These are phyloP conservation scores for Drosophila ambigua DNA, from an alignment of 1,140 invertebrate genomes.

Conservation along the genomic window DNA sequence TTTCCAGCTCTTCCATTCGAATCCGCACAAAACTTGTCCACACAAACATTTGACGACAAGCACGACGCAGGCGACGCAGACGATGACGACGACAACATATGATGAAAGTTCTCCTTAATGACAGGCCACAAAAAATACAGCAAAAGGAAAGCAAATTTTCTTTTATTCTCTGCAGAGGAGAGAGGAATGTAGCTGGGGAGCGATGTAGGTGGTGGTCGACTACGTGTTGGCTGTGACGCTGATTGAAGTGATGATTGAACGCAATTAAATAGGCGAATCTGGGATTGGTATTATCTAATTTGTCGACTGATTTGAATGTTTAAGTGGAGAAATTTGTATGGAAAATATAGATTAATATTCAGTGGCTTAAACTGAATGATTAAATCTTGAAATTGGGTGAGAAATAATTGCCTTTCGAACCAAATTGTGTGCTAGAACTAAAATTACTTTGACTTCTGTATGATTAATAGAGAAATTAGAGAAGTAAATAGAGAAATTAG, in stretches of 20 bases:
- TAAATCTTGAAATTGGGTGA: too few relatives aligned
- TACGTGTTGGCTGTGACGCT: constrained; percentile 37
- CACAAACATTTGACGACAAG: constrained; percentile 28
- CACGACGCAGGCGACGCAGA: constrained; percentile 18
- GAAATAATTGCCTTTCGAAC: too few relatives aligned
- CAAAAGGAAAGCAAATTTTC: constrained; percentile 22
- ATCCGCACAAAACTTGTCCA: constrained; percentile 41
- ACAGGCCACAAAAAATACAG: constrained; percentile 25
- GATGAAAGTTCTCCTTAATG: constrained; percentile 58
- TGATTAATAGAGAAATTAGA: too few relatives aligned
- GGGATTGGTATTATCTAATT: too few relatives aligned
- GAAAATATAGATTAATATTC: too few relatives aligned
- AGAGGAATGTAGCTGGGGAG: background rate
- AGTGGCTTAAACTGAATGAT: too few relatives aligned
- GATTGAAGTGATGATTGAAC: constrained; percentile 9
- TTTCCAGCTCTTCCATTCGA: background rate
- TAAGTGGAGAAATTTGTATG: too few relatives aligned
- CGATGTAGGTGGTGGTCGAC: constrained; percentile 28
- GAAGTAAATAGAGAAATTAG: too few relatives aligned
- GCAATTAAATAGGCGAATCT: background rate
- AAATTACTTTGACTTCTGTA: too few relatives aligned
- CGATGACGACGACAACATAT: constrained; percentile 49
- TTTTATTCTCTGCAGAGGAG: constrained; percentile 5
- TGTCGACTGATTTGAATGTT: too few relatives aligned
- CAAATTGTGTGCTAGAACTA: too few relatives aligned